Conservation (phyloP, 2,113 vertebrate genomes). For the Ochotona curzoniae region DNA sequence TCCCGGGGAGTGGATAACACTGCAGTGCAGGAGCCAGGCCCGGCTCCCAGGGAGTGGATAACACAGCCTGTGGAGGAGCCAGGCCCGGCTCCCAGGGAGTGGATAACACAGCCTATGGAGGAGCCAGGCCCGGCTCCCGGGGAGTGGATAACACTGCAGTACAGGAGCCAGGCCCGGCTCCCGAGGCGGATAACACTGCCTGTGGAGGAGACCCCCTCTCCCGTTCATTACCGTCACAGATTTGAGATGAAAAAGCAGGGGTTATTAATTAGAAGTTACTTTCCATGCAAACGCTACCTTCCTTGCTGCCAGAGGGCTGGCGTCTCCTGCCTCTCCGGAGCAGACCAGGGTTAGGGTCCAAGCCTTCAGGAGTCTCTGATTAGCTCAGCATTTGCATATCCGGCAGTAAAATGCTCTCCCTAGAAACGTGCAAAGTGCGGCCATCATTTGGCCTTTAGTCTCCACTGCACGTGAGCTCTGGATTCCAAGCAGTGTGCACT, state of each 20-base stretch:
- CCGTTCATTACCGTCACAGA: slow-evolving; percentile 96
- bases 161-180: slow-evolving; percentile 17
- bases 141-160: too few species aligned
- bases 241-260: slow-evolving; percentile 93
- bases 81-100: not conserved
- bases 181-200: slow-evolving; percentile 81
- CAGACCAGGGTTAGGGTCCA: slow-evolving; percentile 94
- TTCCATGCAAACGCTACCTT: slow-evolving; percentile 89
- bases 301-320: too few species aligned
- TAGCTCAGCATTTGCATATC: slow-evolving; percentile 97
- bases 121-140: not conserved
- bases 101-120: too few species aligned
- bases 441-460: slow-evolving; percentile 96
- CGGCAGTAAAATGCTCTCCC: slow-evolving; percentile 90
- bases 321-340: slow-evolving; percentile 88
- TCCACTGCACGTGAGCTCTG: slow-evolving; percentile 87
- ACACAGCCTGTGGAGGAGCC: too few species aligned
- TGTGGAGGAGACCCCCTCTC: slow-evolving; percentile 91
- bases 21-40: too few species aligned
- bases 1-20: too few species aligned
- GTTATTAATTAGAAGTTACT: slow-evolving; percentile 96
- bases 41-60: not conserved
- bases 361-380: slow-evolving; percentile 96
- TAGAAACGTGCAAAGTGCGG: slow-evolving; percentile 93
- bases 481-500: slow-evolving; percentile 85